These are phyloP conservation scores for Centropristis striata DNA, from an alignment of 2,113 vertebrate genomes.

Conservation along the genomic window DNA sequence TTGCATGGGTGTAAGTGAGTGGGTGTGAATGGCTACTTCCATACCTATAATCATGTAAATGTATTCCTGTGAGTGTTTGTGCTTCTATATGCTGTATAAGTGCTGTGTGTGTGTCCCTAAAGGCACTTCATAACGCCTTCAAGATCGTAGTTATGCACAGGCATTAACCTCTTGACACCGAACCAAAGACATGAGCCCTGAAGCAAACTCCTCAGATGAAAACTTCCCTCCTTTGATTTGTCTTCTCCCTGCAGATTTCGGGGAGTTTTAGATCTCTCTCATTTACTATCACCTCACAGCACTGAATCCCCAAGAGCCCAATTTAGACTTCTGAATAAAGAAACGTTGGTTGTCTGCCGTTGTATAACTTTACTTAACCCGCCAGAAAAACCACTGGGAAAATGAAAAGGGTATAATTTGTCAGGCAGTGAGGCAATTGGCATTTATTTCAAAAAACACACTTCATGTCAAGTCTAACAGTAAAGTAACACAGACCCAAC, in stretches of 20 bases:
- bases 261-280: not conserved
- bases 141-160: slow-evolving; percentile 42
- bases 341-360: slow-evolving; percentile 29
- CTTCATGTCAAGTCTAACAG: not conserved
- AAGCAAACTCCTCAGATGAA: slow-evolving; percentile 41
- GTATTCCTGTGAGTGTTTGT: not conserved
- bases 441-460: slow-evolving; percentile 48
- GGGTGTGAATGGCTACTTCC: not conserved
- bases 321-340: slow-evolving; percentile 43
- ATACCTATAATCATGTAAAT: slow-evolving; percentile 20
- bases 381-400: slow-evolving; percentile 29
- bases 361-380: slow-evolving; percentile 50
- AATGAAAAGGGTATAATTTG: slow-evolving; percentile 54
- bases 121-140: not conserved
- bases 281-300: slow-evolving; percentile 23
- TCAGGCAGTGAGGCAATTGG: slow-evolving; percentile 47
- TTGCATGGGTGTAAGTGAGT: slow-evolving; percentile 12
- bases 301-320: slow-evolving; percentile 15
- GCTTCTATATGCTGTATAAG: not conserved
- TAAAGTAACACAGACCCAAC: slow-evolving; percentile 37
- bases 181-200: slow-evolving; percentile 17
- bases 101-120: not conserved
- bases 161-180: slow-evolving; percentile 40
- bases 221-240: slow-evolving; percentile 41
- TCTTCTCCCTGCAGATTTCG: slow-evolving; percentile 18